Evolutionary conservation across 2,797 vertebrate genomes (phyloP).

Genomic region (Otolemur crassicaudatus): DNA sequence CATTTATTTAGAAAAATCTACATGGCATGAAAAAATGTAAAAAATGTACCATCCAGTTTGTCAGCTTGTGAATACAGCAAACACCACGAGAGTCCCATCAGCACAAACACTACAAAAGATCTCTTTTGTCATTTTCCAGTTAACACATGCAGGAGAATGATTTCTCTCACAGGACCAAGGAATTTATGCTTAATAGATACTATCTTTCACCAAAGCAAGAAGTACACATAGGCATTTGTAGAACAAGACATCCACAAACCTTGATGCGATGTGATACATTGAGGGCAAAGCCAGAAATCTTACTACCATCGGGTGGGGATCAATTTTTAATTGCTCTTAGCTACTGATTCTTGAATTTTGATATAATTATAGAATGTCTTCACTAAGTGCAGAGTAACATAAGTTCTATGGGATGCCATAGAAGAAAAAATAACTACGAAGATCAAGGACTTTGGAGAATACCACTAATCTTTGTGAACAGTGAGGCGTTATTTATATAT

Average conservation of each 20-base stretch:
- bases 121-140: constrained; percentile 51
- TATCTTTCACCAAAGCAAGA: constrained; percentile 22
- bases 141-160: constrained; percentile 59
- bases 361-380: not conserved
- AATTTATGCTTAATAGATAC: not conserved
- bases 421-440: not conserved
- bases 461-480: not conserved
- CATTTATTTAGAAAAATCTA: constrained; percentile 84
- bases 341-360: constrained; percentile 23
- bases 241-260: not conserved
- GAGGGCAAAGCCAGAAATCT: not conserved
- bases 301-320: not conserved
- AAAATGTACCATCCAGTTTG: constrained; percentile 81
- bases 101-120: not conserved
- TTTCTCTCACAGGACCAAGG: not conserved
- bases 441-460: not conserved
- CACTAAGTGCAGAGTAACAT: not conserved
- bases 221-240: not conserved
- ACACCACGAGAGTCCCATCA: constrained; percentile 70
- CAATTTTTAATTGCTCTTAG: constrained; percentile 28
- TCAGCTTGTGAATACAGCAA: constrained; percentile 71
- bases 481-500: not conserved
- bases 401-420: not conserved
- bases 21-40: constrained; percentile 81
- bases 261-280: not conserved